phyloP scores from a whole-genome alignment of 2,888 invertebrate species.

The Polyploca ridens region DNA sequence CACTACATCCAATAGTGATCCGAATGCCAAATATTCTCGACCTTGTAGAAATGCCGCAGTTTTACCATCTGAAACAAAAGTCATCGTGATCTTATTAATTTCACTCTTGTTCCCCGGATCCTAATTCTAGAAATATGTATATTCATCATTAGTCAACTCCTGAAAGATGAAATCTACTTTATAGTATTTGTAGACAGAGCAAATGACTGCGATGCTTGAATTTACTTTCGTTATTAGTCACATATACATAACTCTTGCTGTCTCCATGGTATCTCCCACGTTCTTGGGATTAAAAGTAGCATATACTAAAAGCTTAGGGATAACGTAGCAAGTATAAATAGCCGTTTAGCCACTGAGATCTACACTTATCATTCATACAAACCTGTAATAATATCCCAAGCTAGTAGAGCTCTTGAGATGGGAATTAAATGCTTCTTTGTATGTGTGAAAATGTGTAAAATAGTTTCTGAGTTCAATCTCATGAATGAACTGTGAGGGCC shows the following conservation, averaged over 20 bases:
- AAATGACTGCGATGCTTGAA: no score
- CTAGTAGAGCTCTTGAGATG: slow-evolving; percentile 60
- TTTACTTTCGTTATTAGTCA: no score
- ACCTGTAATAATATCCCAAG: slow-evolving; percentile 79
- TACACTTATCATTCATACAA: slow-evolving; percentile 8
- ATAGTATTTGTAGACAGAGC: no score
- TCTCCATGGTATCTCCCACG: no score
- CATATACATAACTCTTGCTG: no score
- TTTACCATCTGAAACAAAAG: slow-evolving; percentile 67
- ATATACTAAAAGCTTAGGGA: no score
- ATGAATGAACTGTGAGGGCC: slow-evolving; percentile 70
- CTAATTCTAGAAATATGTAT: background rate
- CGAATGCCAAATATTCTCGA: slow-evolving; percentile 70
- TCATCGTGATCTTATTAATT: background rate
- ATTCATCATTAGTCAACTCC: no score
- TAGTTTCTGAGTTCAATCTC: slow-evolving; percentile 69
- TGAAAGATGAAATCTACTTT: no score
- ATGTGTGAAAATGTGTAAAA: slow-evolving; percentile 65
- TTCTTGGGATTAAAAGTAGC: no score
- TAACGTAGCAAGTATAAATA: no score
- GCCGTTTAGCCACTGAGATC: no score
- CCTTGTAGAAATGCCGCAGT: slow-evolving; percentile 73
- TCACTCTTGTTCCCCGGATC: background rate
- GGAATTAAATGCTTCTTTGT: slow-evolving; percentile 68
- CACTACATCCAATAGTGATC: slow-evolving; percentile 60